Percentiles rank a stretch among this genome's conserved stretches.
Conservation (phyloP, 2,113 vertebrate species). For the Pseudonaja textilis region DNA sequence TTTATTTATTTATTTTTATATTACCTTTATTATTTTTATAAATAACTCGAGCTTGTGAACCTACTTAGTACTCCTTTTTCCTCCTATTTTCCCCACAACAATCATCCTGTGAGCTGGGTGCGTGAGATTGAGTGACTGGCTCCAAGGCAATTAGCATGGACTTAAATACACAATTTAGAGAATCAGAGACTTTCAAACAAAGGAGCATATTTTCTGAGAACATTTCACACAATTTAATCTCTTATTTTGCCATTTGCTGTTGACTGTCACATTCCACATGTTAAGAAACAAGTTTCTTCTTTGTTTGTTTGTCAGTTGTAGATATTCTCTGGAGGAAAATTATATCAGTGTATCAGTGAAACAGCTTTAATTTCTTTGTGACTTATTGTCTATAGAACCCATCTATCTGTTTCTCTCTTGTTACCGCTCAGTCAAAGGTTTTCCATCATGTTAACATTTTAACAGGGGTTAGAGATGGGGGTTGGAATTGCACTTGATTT, state of each 20-base stretch:
- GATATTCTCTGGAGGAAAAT: slow-evolving; percentile 77
- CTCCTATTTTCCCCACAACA: neutral
- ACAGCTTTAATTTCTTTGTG: slow-evolving; percentile 76
- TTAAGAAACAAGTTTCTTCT: slow-evolving; percentile 77
- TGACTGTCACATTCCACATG: slow-evolving; percentile 80
- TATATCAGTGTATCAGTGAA: slow-evolving; percentile 75
- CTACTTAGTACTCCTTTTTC: neutral
- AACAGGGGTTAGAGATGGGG: slow-evolving; percentile 31
- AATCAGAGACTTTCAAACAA: neutral
- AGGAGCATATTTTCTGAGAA: slow-evolving; percentile 51
- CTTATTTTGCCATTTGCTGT: slow-evolving; percentile 76
- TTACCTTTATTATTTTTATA: neutral
- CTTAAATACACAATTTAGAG: neutral
- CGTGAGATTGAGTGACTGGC: neutral
- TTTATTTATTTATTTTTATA: neutral
- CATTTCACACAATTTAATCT: slow-evolving; percentile 59
- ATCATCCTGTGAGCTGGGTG: neutral
- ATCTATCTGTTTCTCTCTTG: slow-evolving; percentile 71
- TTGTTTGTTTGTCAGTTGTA: slow-evolving; percentile 81
- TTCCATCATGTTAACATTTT: slow-evolving; percentile 60
- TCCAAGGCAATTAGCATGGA: neutral
- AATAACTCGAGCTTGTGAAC: neutral
- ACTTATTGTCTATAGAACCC: slow-evolving; percentile 72
- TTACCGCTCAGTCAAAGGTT: slow-evolving; percentile 73
- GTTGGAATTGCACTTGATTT: slow-evolving; percentile 63